Evolutionary conservation across 2,888 invertebrate genomes (phyloP), one percentile per base, ranked within the genome.

Genomic region (Leptogaster cylindrica): DNA sequence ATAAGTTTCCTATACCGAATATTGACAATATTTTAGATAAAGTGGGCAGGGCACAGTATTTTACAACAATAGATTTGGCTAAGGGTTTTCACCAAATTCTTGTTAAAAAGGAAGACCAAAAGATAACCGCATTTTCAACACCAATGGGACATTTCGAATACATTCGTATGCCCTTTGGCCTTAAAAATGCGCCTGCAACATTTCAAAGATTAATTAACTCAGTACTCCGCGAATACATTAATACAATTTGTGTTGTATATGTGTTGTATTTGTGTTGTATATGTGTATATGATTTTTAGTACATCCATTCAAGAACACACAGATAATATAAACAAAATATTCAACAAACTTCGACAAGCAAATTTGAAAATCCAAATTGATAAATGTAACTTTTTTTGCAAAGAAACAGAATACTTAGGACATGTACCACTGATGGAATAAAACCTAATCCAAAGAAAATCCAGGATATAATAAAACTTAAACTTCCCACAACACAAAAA

Each of bases 331-430:
- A 31, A 31, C 10, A 31, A 31, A 31, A 31, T 31, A 6, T 10
- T 31, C 10, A 31, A 31, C 10, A 31, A 31, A 31, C 10, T 31
- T 31, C 31, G 31, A 10, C 31, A 31, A 31, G 6, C 6, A 7
- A 31, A 31, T 10, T 31, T 31, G 31, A 31, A 31, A 31, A 31
- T 31, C 6, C 10, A 31, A 31, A 31, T 31, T 6, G 31, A 31
- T 7, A 31, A 31, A 31, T 31, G 31, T 31, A 31, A 31, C 31
- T 31, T 31, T 10, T 31, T 31, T 10, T 31, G 31, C 31, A 31
- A 31, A 31, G 31, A 31, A 31, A 50, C 50, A 25, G 50, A 50
- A 50, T 50, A 50, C 3, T 2, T 50, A 25, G 50, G 50, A n/a
- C 50, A 50, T n/a, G 5, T 50, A 50, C 50, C 1, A 23, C 25